These are phyloP conservation scores for Paradisaea rubra DNA, from an alignment of 2,113 vertebrate species.

Conservation along the genomic window DNA sequence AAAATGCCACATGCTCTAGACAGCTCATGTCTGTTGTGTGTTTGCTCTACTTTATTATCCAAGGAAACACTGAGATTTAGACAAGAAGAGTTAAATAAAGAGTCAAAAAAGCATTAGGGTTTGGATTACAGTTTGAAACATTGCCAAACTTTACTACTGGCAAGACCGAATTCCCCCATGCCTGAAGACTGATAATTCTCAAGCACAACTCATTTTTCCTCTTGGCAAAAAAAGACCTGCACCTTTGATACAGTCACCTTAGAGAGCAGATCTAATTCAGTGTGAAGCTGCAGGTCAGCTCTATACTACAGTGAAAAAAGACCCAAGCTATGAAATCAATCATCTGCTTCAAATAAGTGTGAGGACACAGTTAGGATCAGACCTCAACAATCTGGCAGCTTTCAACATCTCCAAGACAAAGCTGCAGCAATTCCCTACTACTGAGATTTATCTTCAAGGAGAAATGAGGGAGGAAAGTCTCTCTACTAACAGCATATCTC, in stretches of 20 bases:
- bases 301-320: not conserved
- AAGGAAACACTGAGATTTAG: not conserved
- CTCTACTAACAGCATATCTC: not conserved
- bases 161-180: not conserved
- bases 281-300: not conserved
- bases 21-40: not conserved
- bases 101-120: constrained; percentile 13
- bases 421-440: not conserved
- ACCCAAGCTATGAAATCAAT: not conserved
- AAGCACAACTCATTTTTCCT: not conserved
- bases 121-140: constrained; percentile 30
- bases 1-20: not conserved
- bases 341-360: not conserved
- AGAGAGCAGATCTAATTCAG: not conserved
- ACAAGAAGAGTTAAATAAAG: not conserved
- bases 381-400: not conserved
- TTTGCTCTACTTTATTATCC: not conserved
- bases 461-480: not conserved
- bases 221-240: not conserved
- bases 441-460: not conserved
- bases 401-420: not conserved
- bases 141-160: not conserved
- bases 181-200: not conserved
- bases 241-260: not conserved
- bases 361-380: not conserved